Evolutionary conservation across 2,797 vertebrate genomes (phyloP).

Genomic region (Pempheris klunzingeri): DNA sequence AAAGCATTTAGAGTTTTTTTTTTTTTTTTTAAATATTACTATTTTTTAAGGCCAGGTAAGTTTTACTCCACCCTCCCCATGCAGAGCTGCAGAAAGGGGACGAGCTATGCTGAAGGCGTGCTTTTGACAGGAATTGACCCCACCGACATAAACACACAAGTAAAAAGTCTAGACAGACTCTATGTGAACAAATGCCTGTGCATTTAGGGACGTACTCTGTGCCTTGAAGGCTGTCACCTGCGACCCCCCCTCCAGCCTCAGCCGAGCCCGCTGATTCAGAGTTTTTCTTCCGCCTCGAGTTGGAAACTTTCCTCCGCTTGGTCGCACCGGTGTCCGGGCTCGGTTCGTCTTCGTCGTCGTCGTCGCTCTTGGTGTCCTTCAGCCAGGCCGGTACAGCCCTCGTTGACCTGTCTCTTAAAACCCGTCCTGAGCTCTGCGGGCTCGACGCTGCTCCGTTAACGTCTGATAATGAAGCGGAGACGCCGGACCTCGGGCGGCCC

Average conservation of each 20-base stretch:
- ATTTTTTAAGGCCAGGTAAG: conserved; percentile 58
- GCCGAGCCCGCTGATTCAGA: conserved; percentile 74
- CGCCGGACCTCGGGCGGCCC: conserved; percentile 76
- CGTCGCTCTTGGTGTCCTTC: conserved; percentile 81
- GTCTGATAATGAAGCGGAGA: conserved; percentile 66
- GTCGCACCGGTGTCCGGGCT: conserved; percentile 76
- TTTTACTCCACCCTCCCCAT: conserved; percentile 72
- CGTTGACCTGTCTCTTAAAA: conserved; percentile 86
- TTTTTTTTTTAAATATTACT: neutral
- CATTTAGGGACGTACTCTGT: conserved; percentile 74
- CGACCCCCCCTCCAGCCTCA: conserved; percentile 67
- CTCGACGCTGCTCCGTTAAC: conserved; percentile 75
- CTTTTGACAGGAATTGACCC: conserved; percentile 51
- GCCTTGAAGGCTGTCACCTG: conserved; percentile 71
- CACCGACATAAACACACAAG: conserved; percentile 19
- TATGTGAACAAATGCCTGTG: conserved; percentile 18
- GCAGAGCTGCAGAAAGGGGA: conserved; percentile 61
- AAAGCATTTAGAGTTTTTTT: neutral
- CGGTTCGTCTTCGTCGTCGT: conserved; percentile 74
- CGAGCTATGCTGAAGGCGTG: conserved; percentile 70
- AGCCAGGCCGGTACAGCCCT: conserved; percentile 87
- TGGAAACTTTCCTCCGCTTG: conserved; percentile 90
- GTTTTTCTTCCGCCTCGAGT: conserved; percentile 87
- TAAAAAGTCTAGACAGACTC: neutral
- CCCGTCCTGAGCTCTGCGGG: conserved; percentile 78